A percentile compares a stretch with the other conserved stretches of the same genome.
phyloP scores from a whole-genome alignment of 2,888 invertebrate species.

The Cistogaster globosa region DNA sequence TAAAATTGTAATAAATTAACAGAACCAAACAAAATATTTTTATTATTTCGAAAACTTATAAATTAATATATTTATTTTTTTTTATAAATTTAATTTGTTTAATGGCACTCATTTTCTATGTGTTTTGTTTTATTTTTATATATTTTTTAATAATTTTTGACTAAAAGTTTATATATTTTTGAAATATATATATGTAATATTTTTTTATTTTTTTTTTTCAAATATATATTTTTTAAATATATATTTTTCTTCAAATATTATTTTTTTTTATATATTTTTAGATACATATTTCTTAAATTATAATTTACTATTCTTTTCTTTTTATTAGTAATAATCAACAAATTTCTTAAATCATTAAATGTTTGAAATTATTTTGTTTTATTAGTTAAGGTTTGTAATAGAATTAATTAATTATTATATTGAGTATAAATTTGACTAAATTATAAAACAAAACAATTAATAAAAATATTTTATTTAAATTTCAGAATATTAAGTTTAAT shows the following conservation, averaged over 20 bases:
- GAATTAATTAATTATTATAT: slow-evolving; percentile 58
- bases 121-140: slow-evolving; percentile 25
- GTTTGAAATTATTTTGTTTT: background rate
- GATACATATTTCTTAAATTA: slow-evolving; percentile 31
- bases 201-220: slow-evolving; percentile 36
- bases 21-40: background rate
- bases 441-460: slow-evolving; percentile 52
- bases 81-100: slow-evolving; percentile 44
- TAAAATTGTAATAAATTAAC: slow-evolving; percentile 35
- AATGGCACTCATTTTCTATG: slow-evolving; percentile 71
- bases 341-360: slow-evolving; percentile 40
- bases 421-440: slow-evolving; percentile 72
- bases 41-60: slow-evolving; percentile 33
- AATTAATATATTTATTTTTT: slow-evolving; percentile 42
- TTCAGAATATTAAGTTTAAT: background rate
- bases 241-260: slow-evolving; percentile 3
- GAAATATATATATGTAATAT: slow-evolving; percentile 29
- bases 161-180: slow-evolving; percentile 42
- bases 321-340: slow-evolving; percentile 64
- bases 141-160: background rate
- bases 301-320: slow-evolving; percentile 71
- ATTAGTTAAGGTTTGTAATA: background rate
- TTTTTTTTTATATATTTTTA: slow-evolving; percentile 32
- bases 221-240: slow-evolving; percentile 9
- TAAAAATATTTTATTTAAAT: slow-evolving; percentile 3